These are phyloP conservation scores for Astreopora myriophthalma DNA, from an alignment of 64 coral and sea anemone species.

Conservation along the genomic window DNA sequence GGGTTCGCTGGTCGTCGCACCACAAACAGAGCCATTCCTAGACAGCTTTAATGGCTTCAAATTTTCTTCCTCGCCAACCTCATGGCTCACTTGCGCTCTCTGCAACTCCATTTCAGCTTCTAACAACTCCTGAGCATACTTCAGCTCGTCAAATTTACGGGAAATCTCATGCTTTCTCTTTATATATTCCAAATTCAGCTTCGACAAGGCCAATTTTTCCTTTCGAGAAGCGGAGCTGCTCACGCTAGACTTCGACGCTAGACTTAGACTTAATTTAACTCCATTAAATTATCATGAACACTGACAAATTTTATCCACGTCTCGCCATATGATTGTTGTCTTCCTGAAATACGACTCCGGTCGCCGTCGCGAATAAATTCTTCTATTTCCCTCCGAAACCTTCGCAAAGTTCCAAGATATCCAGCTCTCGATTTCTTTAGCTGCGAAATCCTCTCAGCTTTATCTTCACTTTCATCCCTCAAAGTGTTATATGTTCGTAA, in stretches of 20 bases:
- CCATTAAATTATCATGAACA: background rate
- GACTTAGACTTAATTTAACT: background rate
- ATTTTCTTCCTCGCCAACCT: background rate
- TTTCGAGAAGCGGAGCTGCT: background rate
- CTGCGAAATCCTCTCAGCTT: background rate
- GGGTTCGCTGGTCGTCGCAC: too few relatives aligned
- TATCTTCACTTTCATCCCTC: background rate
- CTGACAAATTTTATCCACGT: conserved; percentile 41
- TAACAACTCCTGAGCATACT: conserved; percentile 6
- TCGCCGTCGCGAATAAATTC: background rate
- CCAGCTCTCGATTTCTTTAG: background rate
- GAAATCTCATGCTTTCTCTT: conserved; percentile 38
- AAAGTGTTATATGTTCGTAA: background rate
- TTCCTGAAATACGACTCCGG: background rate
- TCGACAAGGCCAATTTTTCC: conserved; percentile 33
- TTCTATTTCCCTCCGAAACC: background rate
- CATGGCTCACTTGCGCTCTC: conserved; percentile 5
- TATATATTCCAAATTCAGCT: conserved; percentile 39
- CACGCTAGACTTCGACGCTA: background rate
- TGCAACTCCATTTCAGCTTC: conserved; percentile 18
- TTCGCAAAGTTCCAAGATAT: background rate
- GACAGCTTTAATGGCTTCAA: too few relatives aligned
- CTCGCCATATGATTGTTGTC: conserved; percentile 8
- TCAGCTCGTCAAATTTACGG: background rate
- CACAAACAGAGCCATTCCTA: too few relatives aligned